These are phyloP conservation scores for Anodontia alba DNA, from an alignment of 2,888 invertebrate genomes.

Conservation along the genomic window DNA sequence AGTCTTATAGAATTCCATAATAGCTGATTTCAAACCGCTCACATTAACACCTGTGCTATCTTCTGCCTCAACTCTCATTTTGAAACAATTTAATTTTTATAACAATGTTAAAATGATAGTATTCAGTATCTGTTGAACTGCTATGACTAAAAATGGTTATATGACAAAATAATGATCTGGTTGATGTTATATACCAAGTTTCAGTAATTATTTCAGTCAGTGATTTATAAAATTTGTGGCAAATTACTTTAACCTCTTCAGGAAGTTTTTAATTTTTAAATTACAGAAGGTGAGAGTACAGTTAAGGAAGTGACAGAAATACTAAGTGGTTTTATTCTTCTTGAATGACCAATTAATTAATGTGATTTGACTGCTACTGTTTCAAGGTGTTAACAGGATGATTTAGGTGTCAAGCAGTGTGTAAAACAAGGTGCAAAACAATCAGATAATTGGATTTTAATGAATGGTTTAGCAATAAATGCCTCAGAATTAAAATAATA, in stretches of 20 bases:
- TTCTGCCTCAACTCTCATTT: neutral
- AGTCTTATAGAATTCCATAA: conserved; percentile 43
- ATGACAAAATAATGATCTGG: neutral
- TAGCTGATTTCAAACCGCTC: conserved; percentile 43
- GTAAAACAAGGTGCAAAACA: neutral
- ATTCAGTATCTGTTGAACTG: neutral
- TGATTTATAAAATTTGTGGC: neutral
- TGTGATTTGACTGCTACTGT: neutral
- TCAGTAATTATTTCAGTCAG: neutral
- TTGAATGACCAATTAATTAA: neutral
- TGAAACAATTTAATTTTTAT: neutral
- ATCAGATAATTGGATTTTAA: conserved; percentile 1
- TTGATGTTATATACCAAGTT: neutral
- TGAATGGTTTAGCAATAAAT: neutral
- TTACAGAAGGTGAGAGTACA: neutral
- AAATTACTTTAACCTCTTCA: conserved; percentile 2
- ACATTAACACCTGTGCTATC: conserved; percentile 45
- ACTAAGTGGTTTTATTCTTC: neutral
- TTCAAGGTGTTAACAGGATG: conserved; percentile 17
- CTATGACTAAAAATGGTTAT: too few species aligned
- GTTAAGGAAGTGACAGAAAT: conserved; percentile 6
- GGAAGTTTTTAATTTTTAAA: neutral
- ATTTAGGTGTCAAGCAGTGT: neutral
- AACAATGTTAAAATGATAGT: too few species aligned
- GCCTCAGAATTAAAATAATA: neutral